Conservation (phyloP, 2,113 vertebrate genomes). For the Tragelaphus buxtoni region DNA sequence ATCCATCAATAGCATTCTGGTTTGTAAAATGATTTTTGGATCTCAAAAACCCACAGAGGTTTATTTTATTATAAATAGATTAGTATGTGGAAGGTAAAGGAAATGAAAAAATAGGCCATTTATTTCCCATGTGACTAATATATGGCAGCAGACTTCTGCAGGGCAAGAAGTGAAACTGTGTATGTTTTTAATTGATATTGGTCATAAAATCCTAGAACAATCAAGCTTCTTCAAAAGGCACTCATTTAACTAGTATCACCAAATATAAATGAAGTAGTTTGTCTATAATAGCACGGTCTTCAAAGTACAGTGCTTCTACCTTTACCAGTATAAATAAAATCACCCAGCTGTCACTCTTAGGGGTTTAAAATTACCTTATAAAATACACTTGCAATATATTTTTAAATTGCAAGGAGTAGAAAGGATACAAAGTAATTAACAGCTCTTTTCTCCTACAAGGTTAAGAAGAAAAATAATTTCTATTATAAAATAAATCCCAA, state of each 20-base stretch:
- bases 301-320: not conserved
- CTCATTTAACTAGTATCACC: not conserved
- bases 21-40: not conserved
- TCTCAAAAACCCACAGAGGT: not conserved
- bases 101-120: not conserved
- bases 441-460: not conserved
- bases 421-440: constrained; percentile 10
- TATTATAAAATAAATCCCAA: constrained; percentile 26
- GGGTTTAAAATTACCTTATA: not conserved
- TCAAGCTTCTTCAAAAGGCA: not conserved
- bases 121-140: not conserved
- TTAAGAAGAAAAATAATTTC: not conserved
- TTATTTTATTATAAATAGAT: constrained; percentile 13
- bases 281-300: not conserved
- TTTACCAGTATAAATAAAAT: constrained; percentile 5
- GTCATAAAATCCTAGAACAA: constrained; percentile 33
- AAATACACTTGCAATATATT: not conserved
- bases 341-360: not conserved
- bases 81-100: not conserved
- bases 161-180: not conserved
- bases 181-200: not conserved
- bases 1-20: not conserved
- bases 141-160: not conserved
- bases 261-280: not conserved
- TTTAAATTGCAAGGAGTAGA: not conserved